Conservation (phyloP, 2,113 vertebrate genomes). For the Engraulis encrasicolus region DNA sequence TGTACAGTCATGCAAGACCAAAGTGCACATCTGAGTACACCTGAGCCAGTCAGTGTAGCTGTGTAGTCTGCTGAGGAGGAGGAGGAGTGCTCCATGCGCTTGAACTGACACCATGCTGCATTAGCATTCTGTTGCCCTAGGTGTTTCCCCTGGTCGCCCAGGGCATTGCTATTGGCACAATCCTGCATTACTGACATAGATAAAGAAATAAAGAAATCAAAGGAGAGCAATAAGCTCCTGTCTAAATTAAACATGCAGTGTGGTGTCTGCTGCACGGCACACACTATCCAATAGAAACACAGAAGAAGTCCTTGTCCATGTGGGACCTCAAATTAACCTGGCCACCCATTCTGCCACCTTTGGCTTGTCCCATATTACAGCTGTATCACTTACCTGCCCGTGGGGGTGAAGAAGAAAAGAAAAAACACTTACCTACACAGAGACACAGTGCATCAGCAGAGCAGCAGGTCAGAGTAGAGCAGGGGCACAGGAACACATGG, state of each 20-base stretch:
- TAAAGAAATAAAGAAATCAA: constrained; percentile 54
- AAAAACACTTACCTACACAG: constrained; percentile 61
- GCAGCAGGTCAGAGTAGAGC: background rate
- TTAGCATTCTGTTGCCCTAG: constrained; percentile 67
- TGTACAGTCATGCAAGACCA: constrained; percentile 9
- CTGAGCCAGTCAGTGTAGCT: constrained; percentile 8
- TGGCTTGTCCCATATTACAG: background rate
- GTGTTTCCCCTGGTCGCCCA: constrained; percentile 63
- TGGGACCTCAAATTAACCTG: background rate
- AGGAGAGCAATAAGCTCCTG: constrained; percentile 30
- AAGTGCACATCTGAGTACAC: constrained; percentile 35
- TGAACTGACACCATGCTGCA: constrained; percentile 58
- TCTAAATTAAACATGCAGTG: constrained; percentile 61
- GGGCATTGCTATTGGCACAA: constrained; percentile 67
- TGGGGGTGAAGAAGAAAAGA: background rate
- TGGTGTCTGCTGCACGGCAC: constrained; percentile 28
- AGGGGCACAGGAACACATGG: constrained; percentile 15
- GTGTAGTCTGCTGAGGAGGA: constrained; percentile 24
- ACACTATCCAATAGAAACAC: constrained; percentile 20
- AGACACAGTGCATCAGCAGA: constrained; percentile 1
- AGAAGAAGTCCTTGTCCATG: constrained; percentile 19
- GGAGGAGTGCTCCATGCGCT: constrained; percentile 24
- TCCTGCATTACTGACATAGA: constrained; percentile 61
- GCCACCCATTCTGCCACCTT: background rate
- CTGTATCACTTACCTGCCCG: constrained; percentile 42